phyloP scores from a whole-genome alignment of 2,797 vertebrate species.

The Pagetopsis macropterus region DNA sequence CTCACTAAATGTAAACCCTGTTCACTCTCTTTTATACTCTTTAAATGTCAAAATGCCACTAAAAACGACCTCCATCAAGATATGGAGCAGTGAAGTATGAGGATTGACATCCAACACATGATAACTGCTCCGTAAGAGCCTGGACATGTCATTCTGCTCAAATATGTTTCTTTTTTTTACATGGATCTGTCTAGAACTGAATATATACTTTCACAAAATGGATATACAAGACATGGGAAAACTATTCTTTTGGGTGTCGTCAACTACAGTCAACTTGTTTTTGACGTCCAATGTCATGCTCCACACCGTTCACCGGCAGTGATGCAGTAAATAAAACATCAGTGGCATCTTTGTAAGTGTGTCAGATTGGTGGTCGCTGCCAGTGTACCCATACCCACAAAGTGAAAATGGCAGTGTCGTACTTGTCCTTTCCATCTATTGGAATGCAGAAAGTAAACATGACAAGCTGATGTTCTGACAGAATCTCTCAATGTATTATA shows the following conservation, averaged over 20 bases:
- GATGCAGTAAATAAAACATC: constrained; percentile 34
- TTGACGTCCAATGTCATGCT: not conserved
- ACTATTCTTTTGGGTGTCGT: not conserved
- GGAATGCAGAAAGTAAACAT: constrained; percentile 42
- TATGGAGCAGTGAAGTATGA: constrained; percentile 13
- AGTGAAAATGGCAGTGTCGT: not conserved
- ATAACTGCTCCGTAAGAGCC: not conserved
- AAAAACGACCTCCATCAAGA: constrained; percentile 18
- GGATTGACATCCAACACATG: constrained; percentile 10
- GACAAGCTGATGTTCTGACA: constrained; percentile 45
- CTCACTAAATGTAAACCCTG: constrained; percentile 29
- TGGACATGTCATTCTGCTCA: not conserved
- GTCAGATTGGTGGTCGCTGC: constrained; percentile 23
- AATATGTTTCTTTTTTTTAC: not conserved
- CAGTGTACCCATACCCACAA: constrained; percentile 12
- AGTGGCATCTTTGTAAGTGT: constrained; percentile 28
- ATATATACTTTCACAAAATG: not conserved
- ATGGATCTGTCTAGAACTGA: not conserved
- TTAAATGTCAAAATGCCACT: constrained; percentile 30
- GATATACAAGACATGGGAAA: not conserved
- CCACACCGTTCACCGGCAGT: not conserved
- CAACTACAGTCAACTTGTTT: not conserved
- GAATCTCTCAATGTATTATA: constrained; percentile 37
- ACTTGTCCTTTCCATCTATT: constrained; percentile 41
- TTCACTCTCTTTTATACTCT: constrained; percentile 17